phyloP scores from a whole-genome alignment of 2,113 vertebrate genomes.

The Triplophysa dalaica region DNA sequence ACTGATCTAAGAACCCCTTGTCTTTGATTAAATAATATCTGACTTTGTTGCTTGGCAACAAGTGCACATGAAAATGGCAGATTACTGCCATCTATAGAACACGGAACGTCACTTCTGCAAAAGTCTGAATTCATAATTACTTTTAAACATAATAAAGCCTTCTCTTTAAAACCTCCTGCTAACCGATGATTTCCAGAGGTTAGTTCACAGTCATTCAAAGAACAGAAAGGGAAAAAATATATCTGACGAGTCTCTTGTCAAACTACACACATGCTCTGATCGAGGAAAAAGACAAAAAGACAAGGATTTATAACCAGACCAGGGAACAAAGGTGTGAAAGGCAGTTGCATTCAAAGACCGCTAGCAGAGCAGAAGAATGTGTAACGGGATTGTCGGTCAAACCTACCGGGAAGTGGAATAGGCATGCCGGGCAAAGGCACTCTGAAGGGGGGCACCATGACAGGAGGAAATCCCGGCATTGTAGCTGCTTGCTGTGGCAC shows the following conservation, averaged over 20 bases:
- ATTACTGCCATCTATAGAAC: constrained; percentile 41
- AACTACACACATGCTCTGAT: constrained; percentile 20
- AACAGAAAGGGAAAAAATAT: not conserved
- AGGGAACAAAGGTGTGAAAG: constrained; percentile 12
- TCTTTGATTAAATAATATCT: not conserved
- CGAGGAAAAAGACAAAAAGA: constrained; percentile 29
- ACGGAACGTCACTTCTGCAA: constrained; percentile 10
- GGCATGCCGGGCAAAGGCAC: constrained; percentile 90
- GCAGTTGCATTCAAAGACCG: not conserved
- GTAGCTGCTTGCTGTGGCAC: constrained; percentile 81
- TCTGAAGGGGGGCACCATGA: constrained; percentile 91
- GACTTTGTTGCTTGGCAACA: constrained; percentile 19
- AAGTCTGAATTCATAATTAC: not conserved
- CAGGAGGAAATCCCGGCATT: constrained; percentile 86
- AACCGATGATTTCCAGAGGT: not conserved
- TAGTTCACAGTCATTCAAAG: not conserved
- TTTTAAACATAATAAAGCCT: not conserved
- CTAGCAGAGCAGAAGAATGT: not conserved
- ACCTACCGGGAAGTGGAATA: constrained; percentile 87
- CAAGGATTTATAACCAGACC: constrained; percentile 12
- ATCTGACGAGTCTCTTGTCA: not conserved
- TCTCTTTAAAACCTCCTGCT: not conserved
- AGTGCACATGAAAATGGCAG: not conserved
- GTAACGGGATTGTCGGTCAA: not conserved
- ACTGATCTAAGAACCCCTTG: not conserved